Evolutionary conservation across 2,113 vertebrate species (phyloP).

Genomic region (Spheniscus mendiculus): DNA sequence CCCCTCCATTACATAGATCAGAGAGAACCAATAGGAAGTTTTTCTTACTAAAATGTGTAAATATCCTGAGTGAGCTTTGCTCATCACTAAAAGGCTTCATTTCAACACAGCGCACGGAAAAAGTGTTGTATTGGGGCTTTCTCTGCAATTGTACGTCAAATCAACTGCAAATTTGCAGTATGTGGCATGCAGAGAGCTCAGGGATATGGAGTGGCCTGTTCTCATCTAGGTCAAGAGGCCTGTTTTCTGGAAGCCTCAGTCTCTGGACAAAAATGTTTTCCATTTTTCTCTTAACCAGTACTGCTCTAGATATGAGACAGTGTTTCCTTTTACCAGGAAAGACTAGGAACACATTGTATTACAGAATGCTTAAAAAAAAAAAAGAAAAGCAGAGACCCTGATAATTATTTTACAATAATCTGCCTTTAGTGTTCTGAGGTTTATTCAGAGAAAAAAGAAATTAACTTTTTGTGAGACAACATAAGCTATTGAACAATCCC

Average conservation of each 20-base stretch:
- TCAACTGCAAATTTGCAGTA: not conserved
- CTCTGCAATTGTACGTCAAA: not conserved
- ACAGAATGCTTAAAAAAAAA: not conserved
- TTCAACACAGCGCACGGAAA: not conserved
- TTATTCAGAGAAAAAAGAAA: not conserved
- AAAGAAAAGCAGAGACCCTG: not conserved
- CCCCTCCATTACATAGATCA: not conserved
- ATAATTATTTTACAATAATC: not conserved
- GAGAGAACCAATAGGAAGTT: not conserved
- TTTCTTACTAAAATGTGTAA: not conserved
- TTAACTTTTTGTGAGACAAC: not conserved
- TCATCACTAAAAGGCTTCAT: not conserved
- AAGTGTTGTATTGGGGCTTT: not conserved
- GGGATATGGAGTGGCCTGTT: not conserved
- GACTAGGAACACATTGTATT: not conserved
- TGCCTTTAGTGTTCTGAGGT: not conserved
- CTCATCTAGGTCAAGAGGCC: not conserved
- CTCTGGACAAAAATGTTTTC: not conserved
- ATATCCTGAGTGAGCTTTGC: not conserved
- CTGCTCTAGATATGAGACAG: rapidly evolving
- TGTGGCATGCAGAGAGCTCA: not conserved
- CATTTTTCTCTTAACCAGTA: not conserved
- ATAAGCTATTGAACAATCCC: not conserved
- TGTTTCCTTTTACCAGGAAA: not conserved
- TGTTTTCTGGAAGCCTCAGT: not conserved